A percentile compares a stretch with the other conserved stretches of the same genome.
These are phyloP conservation scores for Corythoichthys intestinalis DNA, from an alignment of 2,113 vertebrate species.

Conservation along the genomic window DNA sequence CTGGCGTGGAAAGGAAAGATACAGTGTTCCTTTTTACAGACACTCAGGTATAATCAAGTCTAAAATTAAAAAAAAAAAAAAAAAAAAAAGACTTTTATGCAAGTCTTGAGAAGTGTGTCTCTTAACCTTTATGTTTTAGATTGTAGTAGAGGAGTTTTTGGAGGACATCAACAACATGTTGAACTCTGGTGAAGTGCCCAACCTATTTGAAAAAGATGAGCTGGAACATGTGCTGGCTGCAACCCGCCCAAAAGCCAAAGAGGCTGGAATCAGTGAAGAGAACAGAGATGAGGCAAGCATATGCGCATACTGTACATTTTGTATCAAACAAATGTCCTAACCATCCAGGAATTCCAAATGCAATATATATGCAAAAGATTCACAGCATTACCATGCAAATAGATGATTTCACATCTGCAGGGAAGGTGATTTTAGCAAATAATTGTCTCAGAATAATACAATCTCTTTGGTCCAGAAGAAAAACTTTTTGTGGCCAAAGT, in stretches of 20 bases:
- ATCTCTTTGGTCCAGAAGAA: no score
- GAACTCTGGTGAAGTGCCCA: slow-evolving; percentile 81
- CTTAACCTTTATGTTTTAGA: slow-evolving; percentile 47
- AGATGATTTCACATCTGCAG: background rate
- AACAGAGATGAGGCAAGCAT: slow-evolving; percentile 80
- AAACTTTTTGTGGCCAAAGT: no score
- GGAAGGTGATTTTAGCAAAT: background rate
- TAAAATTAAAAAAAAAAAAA: background rate
- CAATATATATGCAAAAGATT: background rate
- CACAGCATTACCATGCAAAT: background rate
- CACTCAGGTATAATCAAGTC: slow-evolving; percentile 73
- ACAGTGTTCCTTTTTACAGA: slow-evolving; percentile 89
- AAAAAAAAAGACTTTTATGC: background rate
- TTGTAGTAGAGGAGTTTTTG: slow-evolving; percentile 78
- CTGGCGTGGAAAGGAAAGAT: slow-evolving; percentile 78
- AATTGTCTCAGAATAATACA: background rate
- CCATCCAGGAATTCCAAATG: background rate
- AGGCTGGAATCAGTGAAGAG: slow-evolving; percentile 77
- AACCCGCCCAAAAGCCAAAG: slow-evolving; percentile 77
- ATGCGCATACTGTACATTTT: background rate
- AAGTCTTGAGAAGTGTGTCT: background rate
- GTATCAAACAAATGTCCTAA: background rate
- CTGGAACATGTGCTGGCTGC: slow-evolving; percentile 78
- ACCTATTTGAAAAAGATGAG: slow-evolving; percentile 82
- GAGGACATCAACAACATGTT: slow-evolving; percentile 84